phyloP scores from a whole-genome alignment of 2,888 invertebrate genomes.

The Parnassius glacialis region DNA sequence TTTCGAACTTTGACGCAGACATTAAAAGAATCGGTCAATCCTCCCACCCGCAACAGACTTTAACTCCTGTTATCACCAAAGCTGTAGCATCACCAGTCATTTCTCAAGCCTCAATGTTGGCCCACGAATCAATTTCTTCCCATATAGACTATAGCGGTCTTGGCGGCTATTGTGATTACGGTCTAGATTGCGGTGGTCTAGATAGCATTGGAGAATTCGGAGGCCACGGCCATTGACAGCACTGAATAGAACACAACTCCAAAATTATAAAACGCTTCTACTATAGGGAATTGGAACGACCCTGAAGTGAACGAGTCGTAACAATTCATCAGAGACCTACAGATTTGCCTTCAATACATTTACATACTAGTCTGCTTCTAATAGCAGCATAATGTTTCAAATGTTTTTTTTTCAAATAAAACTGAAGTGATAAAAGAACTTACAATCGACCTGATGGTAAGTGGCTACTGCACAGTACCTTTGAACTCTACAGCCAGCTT shows the following conservation, averaged over 20 bases:
- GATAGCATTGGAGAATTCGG: conserved; percentile 8
- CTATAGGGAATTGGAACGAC: neutral
- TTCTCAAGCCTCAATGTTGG: conserved; percentile 27
- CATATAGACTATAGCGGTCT: conserved; percentile 17
- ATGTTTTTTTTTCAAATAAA: neutral
- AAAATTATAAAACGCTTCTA: neutral
- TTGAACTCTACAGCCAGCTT: too few relatives aligned
- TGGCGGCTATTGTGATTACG: conserved; percentile 10
- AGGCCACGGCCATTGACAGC: conserved; percentile 22
- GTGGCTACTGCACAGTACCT: too few relatives aligned
- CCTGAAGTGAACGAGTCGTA: neutral
- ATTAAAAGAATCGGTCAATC: conserved; percentile 67
- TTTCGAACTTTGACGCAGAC: conserved; percentile 71
- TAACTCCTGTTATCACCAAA: conserved; percentile 34
- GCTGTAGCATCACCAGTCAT: conserved; percentile 35
- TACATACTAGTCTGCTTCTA: conserved; percentile 22
- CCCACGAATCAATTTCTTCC: conserved; percentile 17
- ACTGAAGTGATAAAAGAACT: too few relatives aligned
- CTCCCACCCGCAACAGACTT: conserved; percentile 43
- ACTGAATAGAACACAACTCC: conserved; percentile 14
- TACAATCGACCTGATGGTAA: too few relatives aligned
- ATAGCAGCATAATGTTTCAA: conserved; percentile 7
- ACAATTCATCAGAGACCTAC: neutral
- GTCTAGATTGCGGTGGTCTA: conserved; percentile 17
- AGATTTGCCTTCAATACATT: conserved; percentile 6